Evolutionary conservation across 2,888 invertebrate genomes (phyloP).

Genomic region (Torymus tubicola): DNA sequence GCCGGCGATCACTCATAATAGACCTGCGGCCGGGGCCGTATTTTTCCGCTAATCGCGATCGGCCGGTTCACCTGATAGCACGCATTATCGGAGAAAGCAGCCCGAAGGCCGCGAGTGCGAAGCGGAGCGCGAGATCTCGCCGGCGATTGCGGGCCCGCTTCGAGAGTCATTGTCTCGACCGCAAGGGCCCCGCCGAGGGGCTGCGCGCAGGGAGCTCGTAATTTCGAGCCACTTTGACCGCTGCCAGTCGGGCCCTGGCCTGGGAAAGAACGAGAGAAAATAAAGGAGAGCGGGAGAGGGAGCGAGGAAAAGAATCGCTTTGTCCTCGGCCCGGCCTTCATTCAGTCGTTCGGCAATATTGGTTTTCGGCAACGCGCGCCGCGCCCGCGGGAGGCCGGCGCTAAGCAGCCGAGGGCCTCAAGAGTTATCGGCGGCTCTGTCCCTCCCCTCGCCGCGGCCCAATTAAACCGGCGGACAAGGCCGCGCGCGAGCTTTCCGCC

Average conservation of each 20-base stretch:
- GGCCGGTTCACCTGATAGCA: too few species aligned
- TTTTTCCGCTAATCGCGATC: slow-evolving; percentile 19
- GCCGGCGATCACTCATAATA: slow-evolving; percentile 25
- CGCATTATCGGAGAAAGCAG: too few species aligned
- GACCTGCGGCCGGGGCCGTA: slow-evolving; percentile 9
- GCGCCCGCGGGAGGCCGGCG: too few species aligned
- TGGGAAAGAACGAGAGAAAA: slow-evolving; percentile 30
- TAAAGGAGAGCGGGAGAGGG: slow-evolving; percentile 29
- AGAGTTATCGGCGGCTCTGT: slow-evolving; percentile 40
- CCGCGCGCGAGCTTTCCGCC: slow-evolving; percentile 11
- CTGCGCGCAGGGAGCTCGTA: slow-evolving; percentile 48
- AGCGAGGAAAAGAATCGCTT: slow-evolving; percentile 31
- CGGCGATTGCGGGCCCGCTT: slow-evolving; percentile 55
- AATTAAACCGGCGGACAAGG: slow-evolving; percentile 46
- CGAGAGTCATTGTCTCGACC: slow-evolving; percentile 59
- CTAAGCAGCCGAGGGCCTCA: not conserved
- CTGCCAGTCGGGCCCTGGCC: slow-evolving; percentile 27
- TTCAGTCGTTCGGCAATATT: slow-evolving; percentile 44
- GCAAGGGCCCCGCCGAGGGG: slow-evolving; percentile 60
- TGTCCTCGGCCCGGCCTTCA: slow-evolving; percentile 11
- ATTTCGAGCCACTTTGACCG: slow-evolving; percentile 54
- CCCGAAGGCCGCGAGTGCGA: slow-evolving; percentile 19
- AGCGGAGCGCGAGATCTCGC: slow-evolving; percentile 45
- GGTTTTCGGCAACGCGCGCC: slow-evolving; percentile 27
- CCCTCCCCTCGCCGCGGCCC: slow-evolving; percentile 20